Base-by-base conservation (phyloP, 2,888 invertebrate species). In the Tholera decimalis region DNA sequence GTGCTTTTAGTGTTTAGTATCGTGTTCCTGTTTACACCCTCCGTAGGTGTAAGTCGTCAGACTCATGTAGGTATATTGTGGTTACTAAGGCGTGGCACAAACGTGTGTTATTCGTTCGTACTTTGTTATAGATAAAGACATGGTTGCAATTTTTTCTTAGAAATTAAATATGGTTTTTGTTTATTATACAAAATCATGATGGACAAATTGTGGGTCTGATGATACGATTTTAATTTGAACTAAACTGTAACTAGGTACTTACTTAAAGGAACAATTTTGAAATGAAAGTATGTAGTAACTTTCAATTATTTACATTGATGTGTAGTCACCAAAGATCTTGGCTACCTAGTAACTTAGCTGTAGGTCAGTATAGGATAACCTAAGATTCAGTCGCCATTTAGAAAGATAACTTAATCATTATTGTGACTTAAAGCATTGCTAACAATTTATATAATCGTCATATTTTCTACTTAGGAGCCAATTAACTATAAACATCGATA, bases 11-110 rank as follows among this genome's bases (percentile, higher is more conserved):
- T 49, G 56, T 59, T 49, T 30, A 44, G 24, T 49, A 15, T 9
- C 49, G 41, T 26, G 43, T 64, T 56, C 37, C 55, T 77, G 55
- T 63, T 77, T 51, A 22, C 64, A 49, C 24, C 51, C 39, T 77
- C 9, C 26, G 30, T 46, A 22, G 35, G 41, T 53, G 56, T 72
- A 37, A 57, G 18, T n/a, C n/a, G n/a, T n/a, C n/a, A n/a, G 49
- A 20, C 1, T 54, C 26, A 37, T 76, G 35, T n/a, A n/a, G n/a
- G n/a, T 56, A 43, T 24, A 11, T 26, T 30, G 37, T 24, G 18
- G 28, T 13, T 28, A 11, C 2, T 11, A 22, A 24, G 47, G 39
- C 49, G 22, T 24, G 20, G 1, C 20, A 1, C 15, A 22, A n/a
- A 26, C 18, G 3, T 37, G 1, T 24, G 24, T 65, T 50, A 13